Evolutionary conservation across 1,140 invertebrate genomes (phyloP), one percentile per base, ranked within the genome.

Genomic region (Apolygus lucorum): DNA sequence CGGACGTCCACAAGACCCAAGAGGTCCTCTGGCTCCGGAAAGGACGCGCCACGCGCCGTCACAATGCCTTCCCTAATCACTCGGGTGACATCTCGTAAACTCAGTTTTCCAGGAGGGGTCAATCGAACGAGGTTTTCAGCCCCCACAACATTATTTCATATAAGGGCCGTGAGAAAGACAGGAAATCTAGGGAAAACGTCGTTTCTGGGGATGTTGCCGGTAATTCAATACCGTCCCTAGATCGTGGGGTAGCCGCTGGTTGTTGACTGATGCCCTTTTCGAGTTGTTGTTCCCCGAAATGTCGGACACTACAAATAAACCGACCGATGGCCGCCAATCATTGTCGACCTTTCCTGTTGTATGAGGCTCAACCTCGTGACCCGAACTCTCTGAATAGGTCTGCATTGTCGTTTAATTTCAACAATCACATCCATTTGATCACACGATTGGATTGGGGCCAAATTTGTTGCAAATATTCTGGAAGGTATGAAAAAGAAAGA

Each of bases 31-130:
- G 54, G 22, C 8, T 59, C 54, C 54, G 54, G 54, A 59, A 59
- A 24, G 54, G 54, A 4, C 22, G 8, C 54, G 54, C 8, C 54
- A 59, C 54, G 54, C 54, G 54, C 22, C 22, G 8, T 13, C 54
- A 17, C 54, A 59, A 59, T 59, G 54, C 54, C 54, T 59, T 59
- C 54, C 54, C 54, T 59, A 59, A 59, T 59, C 54, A 59, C 54
- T 59, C 13, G 54, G 22, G 22, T 59, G 54, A 59, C 54, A 59
- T 59, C 54, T 59, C 54, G 54, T 59, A 59, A 59, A 59, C 54
- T 59, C 54, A 21, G 54, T 59, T 59, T 59, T 24, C 22, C 8
- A 22, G 22, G 22, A 59, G 13, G 22, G 54, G 54, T 4, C 4
- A 17, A 49, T 11, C 34, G 34, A 17, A 49, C 34, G 17, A 11